phyloP scores from a whole-genome alignment of 2,888 invertebrate species.

The Bunonema sp. region DNA sequence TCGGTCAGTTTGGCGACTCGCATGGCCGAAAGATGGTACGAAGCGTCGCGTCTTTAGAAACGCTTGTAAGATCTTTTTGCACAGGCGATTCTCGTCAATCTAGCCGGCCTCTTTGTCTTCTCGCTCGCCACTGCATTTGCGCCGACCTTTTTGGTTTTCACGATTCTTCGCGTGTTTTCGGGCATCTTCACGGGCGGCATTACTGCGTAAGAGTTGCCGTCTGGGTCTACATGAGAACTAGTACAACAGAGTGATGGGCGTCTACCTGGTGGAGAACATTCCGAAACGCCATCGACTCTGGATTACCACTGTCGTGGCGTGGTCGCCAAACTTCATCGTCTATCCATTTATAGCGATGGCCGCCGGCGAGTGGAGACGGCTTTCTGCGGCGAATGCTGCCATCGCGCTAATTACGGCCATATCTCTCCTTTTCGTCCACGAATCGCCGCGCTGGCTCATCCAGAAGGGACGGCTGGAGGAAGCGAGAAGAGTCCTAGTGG shows the following conservation, averaged over 20 bases:
- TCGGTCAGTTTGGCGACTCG: conserved; percentile 30
- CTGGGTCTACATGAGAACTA: too few relatives aligned
- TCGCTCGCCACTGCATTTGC: conserved; percentile 2
- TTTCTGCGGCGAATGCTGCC: too few relatives aligned
- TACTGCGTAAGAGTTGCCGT: conserved; percentile 6
- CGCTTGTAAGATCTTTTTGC: not conserved
- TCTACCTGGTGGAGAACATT: conserved; percentile 32
- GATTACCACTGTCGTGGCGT: conserved; percentile 20
- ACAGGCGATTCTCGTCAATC: conserved; percentile 6
- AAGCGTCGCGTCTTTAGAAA: conserved; percentile 2
- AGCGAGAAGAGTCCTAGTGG: conserved; percentile 6
- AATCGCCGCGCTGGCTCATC: conserved; percentile 15
- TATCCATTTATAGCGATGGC: conserved; percentile 21
- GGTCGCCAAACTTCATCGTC: conserved; percentile 35
- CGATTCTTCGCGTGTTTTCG: conserved; percentile 5
- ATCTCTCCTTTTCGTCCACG: conserved; percentile 9
- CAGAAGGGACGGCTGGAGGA: conserved; percentile 12
- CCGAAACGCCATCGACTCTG: conserved; percentile 30
- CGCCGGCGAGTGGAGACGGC: conserved; percentile 9
- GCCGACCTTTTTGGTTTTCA: conserved; percentile 4
- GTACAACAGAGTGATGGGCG: conserved; percentile 22
- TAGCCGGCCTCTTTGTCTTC: conserved; percentile 4
- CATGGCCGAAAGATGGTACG: conserved; percentile 19
- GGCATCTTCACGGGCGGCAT: conserved; percentile 11
- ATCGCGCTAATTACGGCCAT: too few relatives aligned